Evolutionary conservation across 2,888 invertebrate genomes (phyloP).

Genomic region (Papilio demoleus): DNA sequence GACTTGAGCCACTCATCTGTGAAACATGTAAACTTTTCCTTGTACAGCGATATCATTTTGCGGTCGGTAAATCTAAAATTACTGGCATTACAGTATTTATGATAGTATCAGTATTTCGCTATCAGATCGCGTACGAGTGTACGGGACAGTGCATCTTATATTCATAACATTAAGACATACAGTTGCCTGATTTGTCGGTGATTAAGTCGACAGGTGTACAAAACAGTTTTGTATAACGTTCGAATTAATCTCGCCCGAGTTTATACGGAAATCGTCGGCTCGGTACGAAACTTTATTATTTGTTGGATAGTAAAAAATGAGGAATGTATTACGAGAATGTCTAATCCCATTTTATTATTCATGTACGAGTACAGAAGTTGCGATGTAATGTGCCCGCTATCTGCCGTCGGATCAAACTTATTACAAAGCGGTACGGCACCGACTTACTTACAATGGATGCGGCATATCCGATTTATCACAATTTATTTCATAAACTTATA

Average conservation of each 20-base stretch:
- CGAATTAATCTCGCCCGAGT: conserved; percentile 41
- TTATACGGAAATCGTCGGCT: conserved; percentile 41
- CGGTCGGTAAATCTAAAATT: conserved; percentile 39
- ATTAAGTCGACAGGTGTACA: conserved; percentile 43
- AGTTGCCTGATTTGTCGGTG: neutral
- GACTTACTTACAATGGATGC: conserved; percentile 49
- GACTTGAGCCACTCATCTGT: conserved; percentile 15
- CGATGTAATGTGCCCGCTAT: conserved; percentile 66
- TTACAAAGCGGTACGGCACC: conserved; percentile 65
- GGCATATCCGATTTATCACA: conserved; percentile 39
- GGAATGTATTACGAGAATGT: conserved; percentile 49
- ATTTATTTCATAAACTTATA: neutral
- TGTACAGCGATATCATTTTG: conserved; percentile 39
- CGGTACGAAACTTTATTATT: conserved; percentile 42
- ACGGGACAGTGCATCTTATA: conserved; percentile 16
- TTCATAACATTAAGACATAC: neutral
- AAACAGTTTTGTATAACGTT: conserved; percentile 43
- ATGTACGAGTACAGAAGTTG: conserved; percentile 65
- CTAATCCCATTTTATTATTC: conserved; percentile 64
- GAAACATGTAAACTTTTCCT: conserved; percentile 35
- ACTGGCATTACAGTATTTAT: conserved; percentile 41
- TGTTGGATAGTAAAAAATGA: conserved; percentile 40
- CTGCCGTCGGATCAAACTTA: conserved; percentile 62
- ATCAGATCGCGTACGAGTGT: conserved; percentile 24
- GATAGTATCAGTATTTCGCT: conserved; percentile 40